Evolutionary conservation across 2,113 vertebrate genomes (phyloP), one percentile per base, ranked within the genome.

Genomic region (Leiothrix lutea): DNA sequence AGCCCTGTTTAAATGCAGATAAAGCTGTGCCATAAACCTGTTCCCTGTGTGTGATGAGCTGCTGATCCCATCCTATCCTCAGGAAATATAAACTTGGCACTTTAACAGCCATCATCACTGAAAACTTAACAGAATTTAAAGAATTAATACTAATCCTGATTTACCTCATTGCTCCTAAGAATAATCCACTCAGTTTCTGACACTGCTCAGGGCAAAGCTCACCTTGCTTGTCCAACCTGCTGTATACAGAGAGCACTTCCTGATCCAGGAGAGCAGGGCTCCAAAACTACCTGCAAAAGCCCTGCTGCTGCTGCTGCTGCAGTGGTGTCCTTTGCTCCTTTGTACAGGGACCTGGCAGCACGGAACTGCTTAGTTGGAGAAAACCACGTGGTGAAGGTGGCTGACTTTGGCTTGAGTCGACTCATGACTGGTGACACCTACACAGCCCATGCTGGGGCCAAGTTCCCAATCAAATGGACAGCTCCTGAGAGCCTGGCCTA

Each of bases 391-490:
- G 99, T 99, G 33, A 99, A 99, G 95, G 99, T 99, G 90, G 99
- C 99, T 28, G 99, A 99, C 96, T 99, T 99, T 61, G 99, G 99
- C 51, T 95, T 99, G 75, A 99, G 99, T 95, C 97, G 99, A 70
- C 92, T 99, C 90, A 99, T 99, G 99, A 99, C 99, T 9, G 99
- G 99, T 53, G 99, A 99, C 82, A 99, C 99, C 11, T 99, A 99
- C 96, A 99, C 99, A n/a, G 99, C 99, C 89, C 99, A 99, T 8
- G 99, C 99, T 35, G 99, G 99, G 70, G 99, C 99, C 94, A 99
- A 99, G 94, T 99, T 99, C 96, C 99, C 99, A 64, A 99, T 99
- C 96, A 99, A 99, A 51, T 99, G 99, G 99, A 99, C 99, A 0
- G 99, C 99, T 42, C 99, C 99, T 0, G 99, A 99, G 96, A 99